phyloP scores from a whole-genome alignment of 2,888 invertebrate genomes.

The Acronicta aceris region DNA sequence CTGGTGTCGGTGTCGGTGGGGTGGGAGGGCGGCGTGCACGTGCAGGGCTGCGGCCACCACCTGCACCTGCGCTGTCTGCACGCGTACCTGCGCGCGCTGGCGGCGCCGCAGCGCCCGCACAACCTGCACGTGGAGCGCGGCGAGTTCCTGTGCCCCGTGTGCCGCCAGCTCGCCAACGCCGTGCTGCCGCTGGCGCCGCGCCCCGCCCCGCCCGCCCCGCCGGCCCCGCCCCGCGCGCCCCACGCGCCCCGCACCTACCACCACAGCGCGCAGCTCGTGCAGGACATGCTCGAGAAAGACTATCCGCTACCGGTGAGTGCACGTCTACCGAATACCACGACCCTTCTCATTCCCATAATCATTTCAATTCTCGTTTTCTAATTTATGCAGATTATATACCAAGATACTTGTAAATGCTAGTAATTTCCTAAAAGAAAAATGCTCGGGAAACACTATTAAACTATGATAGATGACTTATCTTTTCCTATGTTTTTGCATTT shows the following conservation, averaged over 20 bases:
- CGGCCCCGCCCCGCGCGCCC: slow-evolving; percentile 56
- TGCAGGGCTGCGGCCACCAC: slow-evolving; percentile 99
- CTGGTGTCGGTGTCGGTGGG: slow-evolving; percentile 93
- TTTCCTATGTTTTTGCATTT: too few species aligned
- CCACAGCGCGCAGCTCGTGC: slow-evolving; percentile 72
- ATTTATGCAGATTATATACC: too few species aligned
- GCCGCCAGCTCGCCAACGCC: slow-evolving; percentile 93
- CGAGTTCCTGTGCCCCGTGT: slow-evolving; percentile 98
- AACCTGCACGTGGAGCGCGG: slow-evolving; percentile 91
- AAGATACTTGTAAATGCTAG: too few species aligned
- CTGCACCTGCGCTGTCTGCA: slow-evolving; percentile 98
- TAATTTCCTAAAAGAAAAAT: too few species aligned
- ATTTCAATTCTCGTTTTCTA: too few species aligned
- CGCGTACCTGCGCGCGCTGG: slow-evolving; percentile 96
- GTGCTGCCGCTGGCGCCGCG: slow-evolving; percentile 94
- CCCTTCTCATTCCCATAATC: too few species aligned
- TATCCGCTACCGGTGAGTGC: slow-evolving; percentile 90
- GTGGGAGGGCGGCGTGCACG: slow-evolving; percentile 97
- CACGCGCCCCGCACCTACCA: slow-evolving; percentile 89
- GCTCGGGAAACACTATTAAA: too few species aligned
- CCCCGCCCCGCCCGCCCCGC: slow-evolving; percentile 81
- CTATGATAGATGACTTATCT: too few species aligned
- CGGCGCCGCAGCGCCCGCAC: slow-evolving; percentile 93
- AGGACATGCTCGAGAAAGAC: slow-evolving; percentile 91
- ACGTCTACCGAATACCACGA: too few species aligned